Evolutionary conservation across 2,113 vertebrate genomes (phyloP), one percentile per base, ranked within the genome.

Genomic region (Ellobius talpinus): DNA sequence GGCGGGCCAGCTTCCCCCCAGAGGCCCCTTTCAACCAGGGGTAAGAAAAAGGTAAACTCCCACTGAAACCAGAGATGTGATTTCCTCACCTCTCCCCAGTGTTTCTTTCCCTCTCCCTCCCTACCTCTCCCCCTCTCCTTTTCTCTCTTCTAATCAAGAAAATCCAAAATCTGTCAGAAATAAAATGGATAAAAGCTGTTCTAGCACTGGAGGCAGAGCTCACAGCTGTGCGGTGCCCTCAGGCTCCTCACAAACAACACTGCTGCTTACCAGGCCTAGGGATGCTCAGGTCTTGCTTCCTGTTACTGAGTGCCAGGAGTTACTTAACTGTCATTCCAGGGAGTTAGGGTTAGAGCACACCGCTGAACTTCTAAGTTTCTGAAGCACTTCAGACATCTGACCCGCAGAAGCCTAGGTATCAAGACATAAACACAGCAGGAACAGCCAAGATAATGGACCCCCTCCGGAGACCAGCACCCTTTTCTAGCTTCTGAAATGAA

Each of bases 11-110:
- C 65, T 50, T 77, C 45, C 79, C 77, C 58, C 55, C 1, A 31
- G 17, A n/a, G 70, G 66, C 61, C 86, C 0, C 16, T 93, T 89
- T 82, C 68, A 94, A 84, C 24, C 61, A 52, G 36, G 81, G 61
- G 52, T 31, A 47, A 73, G 90, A 42, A 61, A 91, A 76, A 96
- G 73, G 89, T 81, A 84, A 95, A 97, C 84, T 87, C 89, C 19
- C 55, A 82, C 81, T 92, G 79, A 96, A 96, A 90, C n/a, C 87
- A 74, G 16, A 90, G 66, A 97, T 74, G 87, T 78, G 72, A 91
- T 96, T 96, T 94, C 2, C 0, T 91, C 45, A 29, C 45, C 47
- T 7, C 31, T 76, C 42, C 78, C 87, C 70, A 58, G 19, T 58
- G 58, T 58, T 58, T 58, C 14, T 21, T 21, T 58, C 19, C 58